Conservation (phyloP, 2,113 vertebrate species). For the Excalfactoria chinensis region DNA sequence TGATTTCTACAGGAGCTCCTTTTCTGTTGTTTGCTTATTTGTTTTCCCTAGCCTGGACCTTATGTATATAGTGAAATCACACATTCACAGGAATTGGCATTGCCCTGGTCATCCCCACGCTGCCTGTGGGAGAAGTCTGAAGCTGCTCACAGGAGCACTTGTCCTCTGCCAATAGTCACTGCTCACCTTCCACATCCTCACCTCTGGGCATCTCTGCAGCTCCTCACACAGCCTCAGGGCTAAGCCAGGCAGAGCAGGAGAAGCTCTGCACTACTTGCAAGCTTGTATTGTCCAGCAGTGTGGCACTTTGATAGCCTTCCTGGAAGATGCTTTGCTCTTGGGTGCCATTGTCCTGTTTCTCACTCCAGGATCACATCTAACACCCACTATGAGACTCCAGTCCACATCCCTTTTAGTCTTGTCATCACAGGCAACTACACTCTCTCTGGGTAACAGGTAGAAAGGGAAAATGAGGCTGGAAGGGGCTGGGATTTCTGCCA, state of each 20-base stretch:
- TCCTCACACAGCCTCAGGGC: background rate
- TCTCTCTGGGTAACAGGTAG: background rate
- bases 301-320: background rate
- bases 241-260: rapidly evolving
- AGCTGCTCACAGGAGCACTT: background rate
- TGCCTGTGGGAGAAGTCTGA: background rate
- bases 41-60: background rate
- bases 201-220: background rate
- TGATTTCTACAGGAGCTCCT: background rate
- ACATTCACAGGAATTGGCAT: background rate
- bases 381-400: background rate
- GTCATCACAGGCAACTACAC: background rate
- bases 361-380: background rate
- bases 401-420: background rate
- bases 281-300: background rate
- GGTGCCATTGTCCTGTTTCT: background rate
- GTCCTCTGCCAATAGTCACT: background rate
- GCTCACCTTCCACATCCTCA: background rate
- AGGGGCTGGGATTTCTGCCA: background rate
- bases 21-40: background rate
- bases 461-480: background rate
- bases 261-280: background rate
- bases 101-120: background rate
- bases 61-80: background rate
- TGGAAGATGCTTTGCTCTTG: background rate